A percentile compares a stretch with the other conserved stretches of the same genome.
phyloP scores from a whole-genome alignment of 2,113 vertebrate species.

The Macaca fascicularis region DNA sequence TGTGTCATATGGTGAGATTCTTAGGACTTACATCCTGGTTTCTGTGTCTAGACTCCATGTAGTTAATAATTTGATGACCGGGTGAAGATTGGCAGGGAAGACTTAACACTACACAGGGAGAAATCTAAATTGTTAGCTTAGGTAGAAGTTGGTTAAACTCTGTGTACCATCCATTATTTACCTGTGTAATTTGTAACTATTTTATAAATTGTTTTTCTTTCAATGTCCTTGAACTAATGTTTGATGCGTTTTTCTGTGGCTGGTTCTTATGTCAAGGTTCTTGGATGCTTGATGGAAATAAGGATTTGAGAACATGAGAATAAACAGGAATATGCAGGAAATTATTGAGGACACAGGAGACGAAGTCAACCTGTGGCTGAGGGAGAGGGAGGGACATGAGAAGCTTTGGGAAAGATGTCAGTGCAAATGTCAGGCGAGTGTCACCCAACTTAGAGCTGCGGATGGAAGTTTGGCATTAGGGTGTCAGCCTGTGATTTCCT shows the following conservation, averaged over 20 bases:
- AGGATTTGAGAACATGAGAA: background rate
- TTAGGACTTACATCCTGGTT: fast-evolving
- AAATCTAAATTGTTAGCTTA: background rate
- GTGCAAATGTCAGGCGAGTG: too few relatives aligned
- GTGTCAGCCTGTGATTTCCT: background rate
- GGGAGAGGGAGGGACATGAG: fast-evolving
- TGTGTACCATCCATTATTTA: fast-evolving
- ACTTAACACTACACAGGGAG: background rate
- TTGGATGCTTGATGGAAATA: background rate
- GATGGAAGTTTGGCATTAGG: fast-evolving
- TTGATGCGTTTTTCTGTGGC: background rate
- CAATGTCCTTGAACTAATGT: background rate
- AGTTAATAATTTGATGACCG: background rate
- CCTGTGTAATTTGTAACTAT: background rate
- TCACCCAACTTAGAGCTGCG: fast-evolving
- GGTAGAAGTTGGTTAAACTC: background rate
- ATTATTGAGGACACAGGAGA: background rate
- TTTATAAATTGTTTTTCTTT: background rate
- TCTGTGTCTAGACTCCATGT: background rate
- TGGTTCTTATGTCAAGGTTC: background rate
- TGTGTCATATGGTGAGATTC: fast-evolving
- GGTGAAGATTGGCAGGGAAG: background rate
- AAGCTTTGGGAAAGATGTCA: too few relatives aligned
- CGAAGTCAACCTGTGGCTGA: fast-evolving
- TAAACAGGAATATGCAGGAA: background rate